Conservation (phyloP, 2,113 vertebrate genomes). For the Grantiella picta region DNA sequence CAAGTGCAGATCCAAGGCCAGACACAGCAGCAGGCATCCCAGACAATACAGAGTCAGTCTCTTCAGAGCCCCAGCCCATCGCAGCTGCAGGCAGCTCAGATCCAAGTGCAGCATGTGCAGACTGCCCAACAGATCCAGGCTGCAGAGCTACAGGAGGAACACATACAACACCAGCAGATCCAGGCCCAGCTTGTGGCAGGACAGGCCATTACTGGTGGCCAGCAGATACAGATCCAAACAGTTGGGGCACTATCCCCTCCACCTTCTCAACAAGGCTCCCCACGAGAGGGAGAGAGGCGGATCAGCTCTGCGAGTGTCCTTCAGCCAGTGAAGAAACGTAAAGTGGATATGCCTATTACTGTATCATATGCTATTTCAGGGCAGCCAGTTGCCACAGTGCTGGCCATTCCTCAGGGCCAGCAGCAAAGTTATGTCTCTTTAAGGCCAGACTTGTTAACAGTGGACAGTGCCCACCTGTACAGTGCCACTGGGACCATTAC, state of each 20-base stretch:
- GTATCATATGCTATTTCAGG: slow-evolving; percentile 95
- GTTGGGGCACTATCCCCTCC: slow-evolving; percentile 89
- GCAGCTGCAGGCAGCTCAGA: slow-evolving; percentile 87
- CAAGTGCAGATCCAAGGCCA: slow-evolving; percentile 97
- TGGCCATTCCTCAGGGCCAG: slow-evolving; percentile 96
- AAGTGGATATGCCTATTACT: slow-evolving; percentile 94
- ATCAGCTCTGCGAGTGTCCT: slow-evolving; percentile 86
- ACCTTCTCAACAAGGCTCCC: slow-evolving; percentile 83
- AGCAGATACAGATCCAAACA: slow-evolving; percentile 97
- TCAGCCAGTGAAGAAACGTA: slow-evolving; percentile 97
- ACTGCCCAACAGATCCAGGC: slow-evolving; percentile 88
- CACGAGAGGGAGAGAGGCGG: slow-evolving; percentile 88
- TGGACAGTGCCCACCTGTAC: slow-evolving; percentile 96
- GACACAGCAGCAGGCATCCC: slow-evolving; percentile 80
- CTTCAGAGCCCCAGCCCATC: slow-evolving; percentile 83
- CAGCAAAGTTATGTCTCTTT: slow-evolving; percentile 95
- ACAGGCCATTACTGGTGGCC: slow-evolving; percentile 85
- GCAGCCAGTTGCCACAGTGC: slow-evolving; percentile 94
- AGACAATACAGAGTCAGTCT: slow-evolving; percentile 78
- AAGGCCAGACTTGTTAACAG: slow-evolving; percentile 94
- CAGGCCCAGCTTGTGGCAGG: slow-evolving; percentile 93
- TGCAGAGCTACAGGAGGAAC: slow-evolving; percentile 92
- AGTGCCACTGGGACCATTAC: slow-evolving; percentile 98
- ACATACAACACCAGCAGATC: slow-evolving; percentile 93
- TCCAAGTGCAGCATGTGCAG: slow-evolving; percentile 82